Evolutionary conservation across 1,140 invertebrate genomes (phyloP), one percentile per base, ranked within the genome.

Genomic region (Linepithema humile): DNA sequence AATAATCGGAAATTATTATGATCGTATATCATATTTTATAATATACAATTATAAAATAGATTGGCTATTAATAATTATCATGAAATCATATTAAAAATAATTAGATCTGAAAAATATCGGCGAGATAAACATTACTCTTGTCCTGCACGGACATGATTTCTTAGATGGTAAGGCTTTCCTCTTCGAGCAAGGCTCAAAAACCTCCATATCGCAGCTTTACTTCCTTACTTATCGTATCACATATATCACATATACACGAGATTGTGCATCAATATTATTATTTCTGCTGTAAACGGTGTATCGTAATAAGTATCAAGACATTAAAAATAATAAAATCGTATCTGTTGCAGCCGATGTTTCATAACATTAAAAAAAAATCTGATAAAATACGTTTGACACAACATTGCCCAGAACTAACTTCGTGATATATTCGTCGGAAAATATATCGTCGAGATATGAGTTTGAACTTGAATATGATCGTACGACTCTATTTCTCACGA

Each of bases 151-250:
- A 62, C 74, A 83, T 26, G 57, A 3, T 48, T 77, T 86, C 4
- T 29, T 29, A 12, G 26, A 23, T 9, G 55, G 38, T 23, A 69
- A 48, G n/a, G 57, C 7, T 43, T 70, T 69, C 23, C 62, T 62
- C 10, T 86, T 85, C 32, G 72, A 64, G 40, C 26, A 83, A 62
- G 84, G 26, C 6, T 90, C 89, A n/a, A 90, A 57, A 32, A 90
- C 62, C 65, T 90, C 90, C 90, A 90, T 90, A 12, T 83, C 45
- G 38, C 45, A 35, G 53, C 12, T 60, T 50, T 12, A 3, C 38
- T 57, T 26, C 6, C 3, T 40, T 57, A 50, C 4, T 57, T 40
- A 26, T 50, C 32, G 29, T 50, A 20, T 75, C 10, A 64, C 40
- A 23, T 29, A 45, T 26, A 12, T 10, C 12, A 40, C 35, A 32